These are phyloP conservation scores for Coendou prehensilis DNA, from an alignment of 2,797 vertebrate genomes.

Conservation along the genomic window DNA sequence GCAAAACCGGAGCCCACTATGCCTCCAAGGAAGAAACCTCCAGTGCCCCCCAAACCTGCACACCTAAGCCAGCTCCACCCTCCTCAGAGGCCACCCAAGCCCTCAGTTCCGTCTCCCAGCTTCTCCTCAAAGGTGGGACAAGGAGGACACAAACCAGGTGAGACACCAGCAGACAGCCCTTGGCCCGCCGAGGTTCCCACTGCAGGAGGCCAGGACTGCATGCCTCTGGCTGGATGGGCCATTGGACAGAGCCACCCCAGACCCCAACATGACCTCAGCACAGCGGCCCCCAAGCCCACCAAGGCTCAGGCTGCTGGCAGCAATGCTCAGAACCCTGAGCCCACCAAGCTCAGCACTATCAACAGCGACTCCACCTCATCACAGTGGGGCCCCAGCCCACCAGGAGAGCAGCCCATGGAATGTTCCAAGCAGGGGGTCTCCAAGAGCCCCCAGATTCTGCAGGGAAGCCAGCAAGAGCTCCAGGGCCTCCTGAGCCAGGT, in stretches of 20 bases:
- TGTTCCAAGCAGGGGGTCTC: conserved; percentile 92
- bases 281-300: background rate
- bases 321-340: background rate
- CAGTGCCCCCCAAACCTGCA: conserved; percentile 87
- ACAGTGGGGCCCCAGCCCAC: background rate
- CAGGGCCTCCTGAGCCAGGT: conserved; percentile 93
- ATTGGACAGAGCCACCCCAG: background rate
- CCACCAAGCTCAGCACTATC: background rate
- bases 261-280: background rate
- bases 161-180: background rate
- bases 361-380: background rate
- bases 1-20: conserved; percentile 90
- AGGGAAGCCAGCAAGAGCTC: conserved; percentile 92
- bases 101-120: conserved; percentile 53
- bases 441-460: conserved; percentile 94
- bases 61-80: conserved; percentile 83
- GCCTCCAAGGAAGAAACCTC: conserved; percentile 85
- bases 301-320: background rate
- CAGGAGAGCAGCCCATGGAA: conserved; percentile 74
- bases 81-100: conserved; percentile 76
- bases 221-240: background rate
- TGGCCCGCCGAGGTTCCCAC: conserved; percentile 25
- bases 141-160: background rate
- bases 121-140: background rate
- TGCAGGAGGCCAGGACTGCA: conserved; percentile 3